Evolutionary conservation across 2,888 invertebrate species (phyloP).

Genomic region (Thelaira solivaga): DNA sequence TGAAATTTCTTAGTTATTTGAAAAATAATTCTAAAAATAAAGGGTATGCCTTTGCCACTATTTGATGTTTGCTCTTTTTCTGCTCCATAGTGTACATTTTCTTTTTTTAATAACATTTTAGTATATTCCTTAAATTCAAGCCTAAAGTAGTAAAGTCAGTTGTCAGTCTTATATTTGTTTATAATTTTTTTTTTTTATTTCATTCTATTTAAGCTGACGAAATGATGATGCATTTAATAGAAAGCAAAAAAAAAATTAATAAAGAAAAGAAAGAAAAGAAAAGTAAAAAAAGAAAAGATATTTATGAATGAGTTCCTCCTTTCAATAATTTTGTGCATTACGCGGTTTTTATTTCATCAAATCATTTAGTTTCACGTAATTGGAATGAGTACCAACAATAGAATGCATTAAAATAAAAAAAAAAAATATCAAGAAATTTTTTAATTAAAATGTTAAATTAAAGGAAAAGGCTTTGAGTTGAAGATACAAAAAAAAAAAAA

Average conservation of each 20-base stretch:
- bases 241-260: background rate
- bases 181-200: background rate
- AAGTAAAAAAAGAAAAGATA: constrained; percentile 36
- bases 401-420: constrained; percentile 42
- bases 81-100: background rate
- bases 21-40: no score
- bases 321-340: constrained; percentile 57
- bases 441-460: constrained; percentile 53
- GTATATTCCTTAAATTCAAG: constrained; percentile 45
- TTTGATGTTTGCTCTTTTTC: background rate
- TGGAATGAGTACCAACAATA: constrained; percentile 50
- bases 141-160: constrained; percentile 22
- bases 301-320: constrained; percentile 52
- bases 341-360: constrained; percentile 58
- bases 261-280: constrained; percentile 19
- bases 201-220: background rate
- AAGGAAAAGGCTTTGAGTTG: constrained; percentile 10
- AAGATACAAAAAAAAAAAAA: background rate
- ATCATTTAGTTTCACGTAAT: constrained; percentile 49
- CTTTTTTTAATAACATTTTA: constrained; percentile 45
- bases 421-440: constrained; percentile 32
- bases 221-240: constrained; percentile 38
- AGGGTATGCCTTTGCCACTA: background rate
- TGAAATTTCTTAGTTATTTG: no score
- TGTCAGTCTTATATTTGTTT: constrained; percentile 25